These are phyloP conservation scores for Pipa parva DNA, from an alignment of 2,113 vertebrate genomes.

Conservation along the genomic window DNA sequence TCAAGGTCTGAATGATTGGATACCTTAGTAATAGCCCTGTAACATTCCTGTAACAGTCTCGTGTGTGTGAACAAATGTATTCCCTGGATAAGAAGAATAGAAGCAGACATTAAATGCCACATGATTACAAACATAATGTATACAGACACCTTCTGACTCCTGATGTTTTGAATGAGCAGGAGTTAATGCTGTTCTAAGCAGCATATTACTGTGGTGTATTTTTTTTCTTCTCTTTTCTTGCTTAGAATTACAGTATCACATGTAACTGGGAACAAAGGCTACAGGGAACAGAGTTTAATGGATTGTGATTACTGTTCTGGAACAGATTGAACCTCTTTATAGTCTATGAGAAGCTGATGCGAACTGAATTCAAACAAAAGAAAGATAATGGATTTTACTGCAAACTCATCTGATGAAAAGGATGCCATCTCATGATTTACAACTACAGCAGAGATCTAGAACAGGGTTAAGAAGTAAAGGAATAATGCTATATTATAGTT, in stretches of 20 bases:
- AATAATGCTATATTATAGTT: conserved; percentile 32
- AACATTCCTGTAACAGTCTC: no score
- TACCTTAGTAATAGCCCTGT: no score
- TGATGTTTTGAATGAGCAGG: neutral
- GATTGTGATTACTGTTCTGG: conserved; percentile 83
- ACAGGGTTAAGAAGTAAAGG: conserved; percentile 38
- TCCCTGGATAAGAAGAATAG: no score
- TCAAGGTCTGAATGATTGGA: no score
- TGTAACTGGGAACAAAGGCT: conserved; percentile 75
- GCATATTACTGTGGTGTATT: conserved; percentile 23
- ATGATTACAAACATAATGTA: no score
- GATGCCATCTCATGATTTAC: conserved; percentile 54
- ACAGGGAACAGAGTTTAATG: conserved; percentile 81
- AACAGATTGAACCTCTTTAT: conserved; percentile 82
- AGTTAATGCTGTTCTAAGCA: conserved; percentile 18
- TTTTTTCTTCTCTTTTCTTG: conserved; percentile 47
- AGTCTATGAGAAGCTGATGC: conserved; percentile 73
- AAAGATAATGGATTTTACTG: conserved; percentile 66
- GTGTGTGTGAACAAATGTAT: no score
- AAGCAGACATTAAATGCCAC: no score
- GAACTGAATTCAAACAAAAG: conserved; percentile 79
- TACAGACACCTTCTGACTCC: neutral
- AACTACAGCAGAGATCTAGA: conserved; percentile 46
- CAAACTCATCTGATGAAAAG: conserved; percentile 50
- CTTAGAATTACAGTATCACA: conserved; percentile 55